phyloP scores from a whole-genome alignment of 1,140 invertebrate genomes.

The Pseudomyrmex pallidus region DNA sequence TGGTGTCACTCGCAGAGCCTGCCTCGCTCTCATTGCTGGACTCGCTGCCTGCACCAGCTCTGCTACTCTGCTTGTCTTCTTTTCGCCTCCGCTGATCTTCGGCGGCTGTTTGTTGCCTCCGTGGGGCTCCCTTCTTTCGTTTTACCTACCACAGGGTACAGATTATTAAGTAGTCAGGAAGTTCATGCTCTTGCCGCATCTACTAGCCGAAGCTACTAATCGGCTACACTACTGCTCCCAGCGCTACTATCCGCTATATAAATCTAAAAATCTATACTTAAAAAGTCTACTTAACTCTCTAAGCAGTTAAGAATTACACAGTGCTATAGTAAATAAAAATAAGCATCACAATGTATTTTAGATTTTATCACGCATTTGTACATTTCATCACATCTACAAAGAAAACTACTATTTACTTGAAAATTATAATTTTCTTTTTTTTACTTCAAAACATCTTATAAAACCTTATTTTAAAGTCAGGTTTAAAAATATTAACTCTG shows the following conservation, averaged over 20 bases:
- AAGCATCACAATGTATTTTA: too few species aligned
- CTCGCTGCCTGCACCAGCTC: slow-evolving; percentile 78
- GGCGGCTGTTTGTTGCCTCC: slow-evolving; percentile 81
- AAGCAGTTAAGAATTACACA: slow-evolving; percentile 5
- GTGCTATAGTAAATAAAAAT: background rate
- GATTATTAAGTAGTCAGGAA: slow-evolving; percentile 84
- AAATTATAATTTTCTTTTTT: too few species aligned
- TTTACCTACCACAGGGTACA: slow-evolving; percentile 84
- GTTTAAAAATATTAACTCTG: too few species aligned
- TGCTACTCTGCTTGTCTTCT: slow-evolving; percentile 80
- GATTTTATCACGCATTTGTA: background rate
- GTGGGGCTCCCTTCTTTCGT: slow-evolving; percentile 84
- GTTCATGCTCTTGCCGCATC: slow-evolving; percentile 81
- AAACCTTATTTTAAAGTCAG: too few species aligned
- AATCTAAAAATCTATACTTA: slow-evolving; percentile 8
- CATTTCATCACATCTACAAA: background rate
- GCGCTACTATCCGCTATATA: slow-evolving; percentile 39
- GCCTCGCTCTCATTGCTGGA: slow-evolving; percentile 84
- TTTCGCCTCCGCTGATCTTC: slow-evolving; percentile 82
- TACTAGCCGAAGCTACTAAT: slow-evolving; percentile 70
- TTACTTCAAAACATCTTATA: too few species aligned
- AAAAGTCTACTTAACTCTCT: background rate
- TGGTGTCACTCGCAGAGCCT: slow-evolving; percentile 82
- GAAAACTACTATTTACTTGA: too few species aligned
- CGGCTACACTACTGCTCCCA: slow-evolving; percentile 48